Conservation (phyloP, 1,140 invertebrate genomes). For the Aphidius ervi region DNA sequence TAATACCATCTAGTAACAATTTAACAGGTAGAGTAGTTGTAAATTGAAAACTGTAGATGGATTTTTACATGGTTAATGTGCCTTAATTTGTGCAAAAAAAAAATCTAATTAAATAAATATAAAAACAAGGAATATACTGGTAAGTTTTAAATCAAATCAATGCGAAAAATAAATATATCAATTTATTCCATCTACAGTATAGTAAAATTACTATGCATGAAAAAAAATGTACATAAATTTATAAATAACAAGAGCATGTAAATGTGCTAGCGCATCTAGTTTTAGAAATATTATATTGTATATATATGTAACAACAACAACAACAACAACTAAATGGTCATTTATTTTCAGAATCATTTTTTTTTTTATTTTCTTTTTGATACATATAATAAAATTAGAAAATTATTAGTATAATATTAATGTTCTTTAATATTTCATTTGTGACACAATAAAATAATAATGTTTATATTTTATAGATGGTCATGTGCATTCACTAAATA, state of each 20-base stretch:
- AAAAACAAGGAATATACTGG: neutral
- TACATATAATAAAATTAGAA: conserved; percentile 28
- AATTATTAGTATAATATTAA: conserved; percentile 17
- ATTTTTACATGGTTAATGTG: conserved; percentile 28
- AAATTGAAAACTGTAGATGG: conserved; percentile 35
- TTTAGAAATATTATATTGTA: too few relatives aligned
- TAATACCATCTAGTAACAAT: conserved; percentile 58
- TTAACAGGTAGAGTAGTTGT: conserved; percentile 61
- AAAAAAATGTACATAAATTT: too few relatives aligned
- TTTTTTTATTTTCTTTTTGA: neutral
- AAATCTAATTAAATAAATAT: conserved; percentile 3
- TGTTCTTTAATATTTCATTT: conserved; percentile 6
- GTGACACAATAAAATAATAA: conserved; percentile 5
- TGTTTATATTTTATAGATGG: conserved; percentile 60
- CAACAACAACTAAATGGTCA: too few relatives aligned
- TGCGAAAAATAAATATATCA: neutral
- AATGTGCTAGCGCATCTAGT: too few relatives aligned
- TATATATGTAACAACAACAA: too few relatives aligned
- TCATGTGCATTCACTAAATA: conserved; percentile 69
- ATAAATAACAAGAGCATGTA: too few relatives aligned
- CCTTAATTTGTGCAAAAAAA: conserved; percentile 15
- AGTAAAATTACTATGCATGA: neutral
- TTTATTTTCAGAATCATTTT: too few relatives aligned
- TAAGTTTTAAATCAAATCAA: too few relatives aligned
- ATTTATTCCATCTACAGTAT: conserved; percentile 3